phyloP scores from a whole-genome alignment of 2,797 vertebrate species.

The Melanogrammus aeglefinus region DNA sequence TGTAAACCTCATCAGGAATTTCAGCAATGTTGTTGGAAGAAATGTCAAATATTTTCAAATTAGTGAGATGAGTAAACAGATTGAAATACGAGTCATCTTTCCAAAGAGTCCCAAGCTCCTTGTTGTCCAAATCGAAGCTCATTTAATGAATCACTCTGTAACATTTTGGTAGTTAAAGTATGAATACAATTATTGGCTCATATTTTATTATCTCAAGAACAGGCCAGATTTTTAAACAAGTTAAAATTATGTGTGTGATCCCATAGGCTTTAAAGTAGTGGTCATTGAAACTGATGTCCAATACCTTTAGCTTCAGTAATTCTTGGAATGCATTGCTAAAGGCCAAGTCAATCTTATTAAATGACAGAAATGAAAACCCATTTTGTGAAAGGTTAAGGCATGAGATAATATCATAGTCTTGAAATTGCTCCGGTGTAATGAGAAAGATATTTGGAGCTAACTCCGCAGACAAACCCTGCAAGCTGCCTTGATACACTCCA shows the following conservation, averaged over 20 bases:
- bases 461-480: conserved; percentile 77
- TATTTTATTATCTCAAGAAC: conserved; percentile 74
- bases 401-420: conserved; percentile 66
- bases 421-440: conserved; percentile 71
- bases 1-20: conserved; percentile 61
- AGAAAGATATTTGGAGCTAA: conserved; percentile 80
- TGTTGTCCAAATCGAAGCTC: conserved; percentile 74
- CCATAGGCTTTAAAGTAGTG: conserved; percentile 77
- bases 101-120: conserved; percentile 75
- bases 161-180: conserved; percentile 69
- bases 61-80: conserved; percentile 69
- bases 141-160: conserved; percentile 69
- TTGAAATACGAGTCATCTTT: conserved; percentile 51
- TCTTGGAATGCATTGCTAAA: conserved; percentile 72
- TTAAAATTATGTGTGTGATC: conserved; percentile 70
- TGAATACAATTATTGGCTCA: conserved; percentile 75
- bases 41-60: conserved; percentile 74
- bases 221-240: conserved; percentile 72
- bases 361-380: conserved; percentile 74
- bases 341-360: conserved; percentile 78
- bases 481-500: conserved; percentile 71
- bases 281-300: conserved; percentile 76
- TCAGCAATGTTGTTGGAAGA: conserved; percentile 63
- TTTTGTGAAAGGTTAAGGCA: conserved; percentile 83
- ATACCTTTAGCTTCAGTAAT: conserved; percentile 61